Evolutionary conservation across 2,797 vertebrate genomes (phyloP).

Genomic region (Rhinatrema bivittatum): DNA sequence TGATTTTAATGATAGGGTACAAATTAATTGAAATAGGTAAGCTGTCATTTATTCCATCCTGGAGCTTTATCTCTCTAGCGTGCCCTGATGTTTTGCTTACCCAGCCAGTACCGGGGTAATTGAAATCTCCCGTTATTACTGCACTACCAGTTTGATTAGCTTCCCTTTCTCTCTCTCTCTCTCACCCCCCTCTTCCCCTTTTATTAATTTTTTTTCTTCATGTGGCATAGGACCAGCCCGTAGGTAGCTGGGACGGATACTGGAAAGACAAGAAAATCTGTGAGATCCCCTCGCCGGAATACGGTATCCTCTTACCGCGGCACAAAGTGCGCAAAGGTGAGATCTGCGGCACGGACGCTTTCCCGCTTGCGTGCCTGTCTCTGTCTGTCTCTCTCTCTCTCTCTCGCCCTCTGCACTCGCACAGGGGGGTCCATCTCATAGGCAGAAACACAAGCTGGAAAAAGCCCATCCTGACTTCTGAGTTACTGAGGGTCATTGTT

Average conservation of each 20-base stretch:
- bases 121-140: no score
- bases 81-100: no score
- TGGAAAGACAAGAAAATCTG: conserved; percentile 51
- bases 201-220: background rate
- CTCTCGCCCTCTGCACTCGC: background rate
- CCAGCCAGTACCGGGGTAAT: no score
- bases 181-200: no score
- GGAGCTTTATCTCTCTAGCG: no score
- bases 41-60: no score
- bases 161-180: background rate
- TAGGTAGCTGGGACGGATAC: conserved; percentile 55
- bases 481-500: no score
- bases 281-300: conserved; percentile 38
- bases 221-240: conserved; percentile 47
- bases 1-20: no score
- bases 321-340: conserved; percentile 53
- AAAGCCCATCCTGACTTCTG: background rate
- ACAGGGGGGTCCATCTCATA: background rate
- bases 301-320: conserved; percentile 46
- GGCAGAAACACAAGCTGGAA: background rate
- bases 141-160: no score
- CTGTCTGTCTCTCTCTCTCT: no score
- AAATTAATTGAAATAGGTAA: no score
- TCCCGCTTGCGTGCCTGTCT: no score
- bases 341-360: background rate